Conservation (phyloP, 2,797 vertebrate genomes). For the Threskiornis aethiopicus region DNA sequence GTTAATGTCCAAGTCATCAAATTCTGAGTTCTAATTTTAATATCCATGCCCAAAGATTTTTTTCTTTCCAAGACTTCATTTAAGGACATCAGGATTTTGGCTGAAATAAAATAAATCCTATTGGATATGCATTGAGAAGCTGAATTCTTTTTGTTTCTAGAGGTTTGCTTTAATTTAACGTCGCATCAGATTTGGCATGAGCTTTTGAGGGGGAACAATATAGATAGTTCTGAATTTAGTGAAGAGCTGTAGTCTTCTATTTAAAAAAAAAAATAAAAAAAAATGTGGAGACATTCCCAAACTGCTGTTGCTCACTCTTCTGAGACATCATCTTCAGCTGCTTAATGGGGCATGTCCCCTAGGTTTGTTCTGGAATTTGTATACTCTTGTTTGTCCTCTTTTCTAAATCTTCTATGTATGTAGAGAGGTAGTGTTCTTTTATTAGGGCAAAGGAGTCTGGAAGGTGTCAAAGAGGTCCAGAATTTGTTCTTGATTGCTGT, state of each 20-base stretch:
- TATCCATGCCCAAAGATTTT: not conserved
- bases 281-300: not conserved
- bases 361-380: not conserved
- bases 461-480: not conserved
- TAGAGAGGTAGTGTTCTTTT: not conserved
- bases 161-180: not conserved
- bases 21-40: not conserved
- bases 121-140: not conserved
- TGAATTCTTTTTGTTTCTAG: not conserved
- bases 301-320: not conserved
- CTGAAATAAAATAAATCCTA: not conserved
- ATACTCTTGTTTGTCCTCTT: not conserved
- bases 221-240: not conserved
- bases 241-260: not conserved
- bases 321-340: not conserved
- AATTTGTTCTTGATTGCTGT: not conserved
- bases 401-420: not conserved
- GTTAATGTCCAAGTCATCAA: not conserved
- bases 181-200: accelerated
- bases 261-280: not conserved
- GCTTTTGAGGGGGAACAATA: not conserved
- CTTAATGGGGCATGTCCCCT: not conserved
- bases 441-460: not conserved
- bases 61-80: not conserved
- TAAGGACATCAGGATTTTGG: not conserved